Conservation (phyloP, 2,113 vertebrate species). For the Sinocyclocheilus grahami region DNA sequence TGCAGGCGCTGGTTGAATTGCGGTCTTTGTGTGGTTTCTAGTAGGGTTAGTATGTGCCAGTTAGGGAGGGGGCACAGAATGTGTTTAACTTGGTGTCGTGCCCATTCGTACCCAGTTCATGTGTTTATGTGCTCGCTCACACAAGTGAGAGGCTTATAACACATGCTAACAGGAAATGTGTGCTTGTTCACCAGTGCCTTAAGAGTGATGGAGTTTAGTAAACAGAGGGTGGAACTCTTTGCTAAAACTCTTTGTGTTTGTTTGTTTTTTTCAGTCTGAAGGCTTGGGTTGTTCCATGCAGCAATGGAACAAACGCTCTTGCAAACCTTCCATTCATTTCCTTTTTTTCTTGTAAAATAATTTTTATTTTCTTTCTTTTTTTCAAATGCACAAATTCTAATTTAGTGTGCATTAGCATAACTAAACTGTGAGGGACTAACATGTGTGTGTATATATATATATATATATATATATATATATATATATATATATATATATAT, state of each 20-base stretch:
- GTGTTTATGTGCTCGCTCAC: constrained; percentile 56
- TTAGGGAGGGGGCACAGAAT: constrained; percentile 61
- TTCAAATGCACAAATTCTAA: not conserved
- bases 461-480: no score
- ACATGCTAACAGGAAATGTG: not conserved
- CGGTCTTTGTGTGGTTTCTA: constrained; percentile 72
- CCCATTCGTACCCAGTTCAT: constrained; percentile 63
- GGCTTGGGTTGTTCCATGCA: constrained; percentile 44
- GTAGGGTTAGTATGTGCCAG: constrained; percentile 63
- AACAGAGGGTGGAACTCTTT: constrained; percentile 51
- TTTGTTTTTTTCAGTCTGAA: constrained; percentile 48
- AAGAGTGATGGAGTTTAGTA: not conserved
- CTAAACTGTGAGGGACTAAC: not conserved
- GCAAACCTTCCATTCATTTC: constrained; percentile 18
- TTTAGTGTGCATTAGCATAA: not conserved
- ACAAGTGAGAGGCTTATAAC: constrained; percentile 33
- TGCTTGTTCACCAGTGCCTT: not conserved
- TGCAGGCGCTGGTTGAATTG: constrained; percentile 70
- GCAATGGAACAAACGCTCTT: not conserved
- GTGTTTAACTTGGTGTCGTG: constrained; percentile 72
- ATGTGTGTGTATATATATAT: no score
- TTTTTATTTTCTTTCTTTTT: not conserved
- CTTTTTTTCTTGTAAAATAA: no score
- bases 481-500: no score
- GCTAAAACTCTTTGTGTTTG: no score